A percentile compares a stretch with the other conserved stretches of the same genome.
Conservation (phyloP, 2,113 vertebrate species). For the Psittacula cyanocephala region DNA sequence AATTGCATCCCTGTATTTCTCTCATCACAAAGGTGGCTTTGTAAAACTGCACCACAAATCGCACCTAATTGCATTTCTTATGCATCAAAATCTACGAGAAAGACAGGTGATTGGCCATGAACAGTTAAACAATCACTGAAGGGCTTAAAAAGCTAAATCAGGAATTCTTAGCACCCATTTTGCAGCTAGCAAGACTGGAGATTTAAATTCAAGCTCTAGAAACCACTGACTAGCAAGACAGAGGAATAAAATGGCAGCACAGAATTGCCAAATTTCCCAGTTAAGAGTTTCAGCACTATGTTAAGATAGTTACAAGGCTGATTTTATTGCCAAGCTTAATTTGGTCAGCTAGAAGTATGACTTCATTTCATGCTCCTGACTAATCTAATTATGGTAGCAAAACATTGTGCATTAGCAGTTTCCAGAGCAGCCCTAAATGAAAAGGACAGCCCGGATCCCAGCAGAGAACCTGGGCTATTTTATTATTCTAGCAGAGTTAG, state of each 20-base stretch:
- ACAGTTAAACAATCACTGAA: background rate
- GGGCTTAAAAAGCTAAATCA: background rate
- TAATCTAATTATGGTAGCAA: constrained; percentile 25
- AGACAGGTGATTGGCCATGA: background rate
- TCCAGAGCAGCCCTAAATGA: background rate
- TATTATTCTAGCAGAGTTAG: background rate
- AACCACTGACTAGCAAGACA: background rate
- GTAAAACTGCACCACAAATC: background rate
- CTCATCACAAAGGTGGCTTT: background rate
- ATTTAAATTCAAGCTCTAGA: background rate
- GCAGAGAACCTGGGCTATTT: background rate
- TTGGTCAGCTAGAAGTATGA: background rate
- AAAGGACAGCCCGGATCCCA: background rate
- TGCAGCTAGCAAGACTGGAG: background rate
- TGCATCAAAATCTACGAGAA: background rate
- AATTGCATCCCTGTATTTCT: background rate
- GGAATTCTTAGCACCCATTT: background rate
- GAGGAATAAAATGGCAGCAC: background rate
- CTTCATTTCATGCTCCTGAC: constrained; percentile 18
- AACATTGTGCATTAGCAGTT: background rate
- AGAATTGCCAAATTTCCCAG: background rate
- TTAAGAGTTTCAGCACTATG: background rate
- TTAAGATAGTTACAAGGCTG: background rate
- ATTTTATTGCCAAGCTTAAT: background rate
- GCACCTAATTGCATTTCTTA: background rate